Percentiles rank a stretch among this genome's conserved stretches.
Conservation (phyloP, 2,797 vertebrate genomes). For the Cyclura pinguis region DNA sequence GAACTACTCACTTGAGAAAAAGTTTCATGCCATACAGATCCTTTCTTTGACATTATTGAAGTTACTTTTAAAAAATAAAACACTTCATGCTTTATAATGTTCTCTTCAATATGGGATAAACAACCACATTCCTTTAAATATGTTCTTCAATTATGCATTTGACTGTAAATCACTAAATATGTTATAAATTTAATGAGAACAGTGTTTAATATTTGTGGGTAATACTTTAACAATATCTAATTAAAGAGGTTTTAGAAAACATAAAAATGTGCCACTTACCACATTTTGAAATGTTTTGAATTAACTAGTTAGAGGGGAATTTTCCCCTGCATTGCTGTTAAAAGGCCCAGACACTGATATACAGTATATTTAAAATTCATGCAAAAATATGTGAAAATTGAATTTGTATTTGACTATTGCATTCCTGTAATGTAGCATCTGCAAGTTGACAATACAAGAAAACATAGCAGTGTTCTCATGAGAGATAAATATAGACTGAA, state of each 20-base stretch:
- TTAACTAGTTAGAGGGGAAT: conserved; percentile 39
- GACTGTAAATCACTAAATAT: conserved; percentile 65
- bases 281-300: conserved; percentile 62
- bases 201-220: conserved; percentile 36
- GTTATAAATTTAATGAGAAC: conserved; percentile 35
- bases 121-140: conserved; percentile 55
- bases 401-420: conserved; percentile 80
- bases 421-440: conserved; percentile 90
- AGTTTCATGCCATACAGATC: background rate
- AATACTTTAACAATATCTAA: conserved; percentile 58
- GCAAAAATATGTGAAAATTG: conserved; percentile 80
- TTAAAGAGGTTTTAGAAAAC: conserved; percentile 61
- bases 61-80: conserved; percentile 12
- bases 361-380: conserved; percentile 85
- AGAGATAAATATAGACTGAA: conserved; percentile 81
- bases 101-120: conserved; percentile 53
- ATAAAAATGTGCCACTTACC: conserved; percentile 7
- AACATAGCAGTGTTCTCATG: conserved; percentile 91
- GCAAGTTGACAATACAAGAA: conserved; percentile 99
- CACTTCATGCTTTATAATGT: conserved; percentile 42
- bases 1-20: conserved; percentile 19
- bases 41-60: conserved; percentile 19
- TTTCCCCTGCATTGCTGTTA: conserved; percentile 69
- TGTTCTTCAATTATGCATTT: conserved; percentile 47
- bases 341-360: conserved; percentile 80